A percentile compares a stretch with the other conserved stretches of the same genome.
Conservation (phyloP, 1,140 invertebrate species). For the Drosophila kikkawai region DNA sequence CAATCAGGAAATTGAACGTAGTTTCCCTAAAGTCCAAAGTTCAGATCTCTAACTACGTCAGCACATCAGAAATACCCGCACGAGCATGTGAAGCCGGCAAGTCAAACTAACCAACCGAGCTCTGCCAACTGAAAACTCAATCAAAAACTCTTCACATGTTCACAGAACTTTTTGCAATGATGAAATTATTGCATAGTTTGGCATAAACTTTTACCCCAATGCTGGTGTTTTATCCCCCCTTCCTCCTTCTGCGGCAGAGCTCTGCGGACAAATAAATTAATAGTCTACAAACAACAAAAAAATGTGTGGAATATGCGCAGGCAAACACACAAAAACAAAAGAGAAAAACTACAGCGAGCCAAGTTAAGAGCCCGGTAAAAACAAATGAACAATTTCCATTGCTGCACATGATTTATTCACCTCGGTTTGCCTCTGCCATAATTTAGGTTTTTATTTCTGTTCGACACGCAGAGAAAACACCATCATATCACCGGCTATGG, state of each 20-base stretch:
- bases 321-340: constrained; percentile 7
- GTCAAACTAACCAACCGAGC: constrained; percentile 37
- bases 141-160: constrained; percentile 74
- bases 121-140: constrained; percentile 64
- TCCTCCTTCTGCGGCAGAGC: neutral
- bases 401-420: constrained; percentile 42
- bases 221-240: neutral
- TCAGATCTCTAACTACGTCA: constrained; percentile 16
- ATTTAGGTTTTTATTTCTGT: constrained; percentile 43
- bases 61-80: constrained; percentile 19
- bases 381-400: constrained; percentile 21
- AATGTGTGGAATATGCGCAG: constrained; percentile 4
- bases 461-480: constrained; percentile 41
- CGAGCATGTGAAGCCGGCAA: constrained; percentile 11
- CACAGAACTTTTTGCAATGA: constrained; percentile 64
- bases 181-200: constrained; percentile 71
- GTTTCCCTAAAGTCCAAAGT: constrained; percentile 8
- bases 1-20: neutral
- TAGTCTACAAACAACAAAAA: constrained; percentile 16
- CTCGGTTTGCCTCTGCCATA: constrained; percentile 27
- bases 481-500: constrained; percentile 3
- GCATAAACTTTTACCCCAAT: constrained; percentile 24
- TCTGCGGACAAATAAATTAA: constrained; percentile 34
- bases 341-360: constrained; percentile 10
- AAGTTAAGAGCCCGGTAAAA: constrained; percentile 9